phyloP scores from a whole-genome alignment of 2,797 vertebrate species.

The Notolabrus celidotus region DNA sequence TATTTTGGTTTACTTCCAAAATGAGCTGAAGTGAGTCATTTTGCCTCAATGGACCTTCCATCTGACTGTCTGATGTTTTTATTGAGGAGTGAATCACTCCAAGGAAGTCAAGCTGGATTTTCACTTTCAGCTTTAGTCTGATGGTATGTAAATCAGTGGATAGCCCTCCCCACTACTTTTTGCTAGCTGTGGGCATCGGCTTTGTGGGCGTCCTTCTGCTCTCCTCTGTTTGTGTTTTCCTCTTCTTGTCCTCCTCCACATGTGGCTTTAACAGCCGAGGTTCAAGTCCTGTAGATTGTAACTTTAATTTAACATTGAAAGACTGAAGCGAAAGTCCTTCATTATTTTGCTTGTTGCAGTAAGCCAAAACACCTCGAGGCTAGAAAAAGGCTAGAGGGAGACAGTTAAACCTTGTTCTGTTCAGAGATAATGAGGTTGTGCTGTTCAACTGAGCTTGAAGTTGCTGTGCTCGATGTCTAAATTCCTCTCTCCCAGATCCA shows the following conservation, averaged over 20 bases:
- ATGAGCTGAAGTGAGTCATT: conserved; percentile 50
- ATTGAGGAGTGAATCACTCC: conserved; percentile 24
- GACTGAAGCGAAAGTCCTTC: conserved; percentile 18
- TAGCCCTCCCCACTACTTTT: conserved; percentile 10
- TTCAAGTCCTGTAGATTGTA: conserved; percentile 7
- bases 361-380: background rate
- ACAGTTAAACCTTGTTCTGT: conserved; percentile 42
- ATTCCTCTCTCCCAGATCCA: conserved; percentile 29
- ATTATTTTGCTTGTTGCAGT: conserved; percentile 30
- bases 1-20: conserved; percentile 36
- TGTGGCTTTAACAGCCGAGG: conserved; percentile 11
- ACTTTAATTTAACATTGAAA: conserved; percentile 17
- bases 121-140: conserved; percentile 57
- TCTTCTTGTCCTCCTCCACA: conserved; percentile 26
- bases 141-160: conserved; percentile 65
- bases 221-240: conserved; percentile 9
- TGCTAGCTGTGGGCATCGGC: conserved; percentile 24
- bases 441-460: conserved; percentile 60
- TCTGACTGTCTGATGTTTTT: conserved; percentile 49
- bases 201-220: conserved; percentile 34
- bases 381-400: background rate
- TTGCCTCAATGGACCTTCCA: conserved; percentile 22
- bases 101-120: conserved; percentile 50
- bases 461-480: conserved; percentile 46
- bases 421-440: conserved; percentile 51